phyloP scores from a whole-genome alignment of 2,797 vertebrate genomes.

The Peromyscus eremicus region DNA sequence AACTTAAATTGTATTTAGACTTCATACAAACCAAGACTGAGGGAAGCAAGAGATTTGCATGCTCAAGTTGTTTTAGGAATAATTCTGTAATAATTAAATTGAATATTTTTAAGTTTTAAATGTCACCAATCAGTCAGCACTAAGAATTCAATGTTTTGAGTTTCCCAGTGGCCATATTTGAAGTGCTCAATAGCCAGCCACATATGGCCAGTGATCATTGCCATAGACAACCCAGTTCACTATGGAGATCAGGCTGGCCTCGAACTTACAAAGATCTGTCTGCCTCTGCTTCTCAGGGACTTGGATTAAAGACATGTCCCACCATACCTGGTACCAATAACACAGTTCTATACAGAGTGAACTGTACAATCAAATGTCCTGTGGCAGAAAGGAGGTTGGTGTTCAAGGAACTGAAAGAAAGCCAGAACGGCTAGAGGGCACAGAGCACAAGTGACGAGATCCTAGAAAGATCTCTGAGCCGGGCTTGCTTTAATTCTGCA shows the following conservation, averaged over 20 bases:
- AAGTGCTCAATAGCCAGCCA: background rate
- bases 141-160: conserved; percentile 39
- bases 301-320: background rate
- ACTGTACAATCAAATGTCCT: background rate
- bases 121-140: conserved; percentile 28
- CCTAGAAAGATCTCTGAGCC: conserved; percentile 23
- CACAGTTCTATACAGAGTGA: background rate
- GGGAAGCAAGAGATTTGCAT: conserved; percentile 34
- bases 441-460: background rate
- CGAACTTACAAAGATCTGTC: background rate
- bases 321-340: too few species aligned
- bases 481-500: conserved; percentile 12
- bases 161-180: background rate
- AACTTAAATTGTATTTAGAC: conserved; percentile 42
- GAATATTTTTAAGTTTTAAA: background rate
- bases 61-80: conserved; percentile 3
- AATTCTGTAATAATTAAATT: conserved; percentile 4
- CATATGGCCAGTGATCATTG: background rate
- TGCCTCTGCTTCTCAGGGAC: background rate
- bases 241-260: background rate
- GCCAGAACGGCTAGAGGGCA: background rate
- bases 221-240: background rate
- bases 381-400: background rate
- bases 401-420: conserved; percentile 10
- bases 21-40: conserved; percentile 46